A percentile compares a stretch with the other conserved stretches of the same genome.
phyloP scores from a whole-genome alignment of 2,888 invertebrate species.

The Leptura quadrifasciata region DNA sequence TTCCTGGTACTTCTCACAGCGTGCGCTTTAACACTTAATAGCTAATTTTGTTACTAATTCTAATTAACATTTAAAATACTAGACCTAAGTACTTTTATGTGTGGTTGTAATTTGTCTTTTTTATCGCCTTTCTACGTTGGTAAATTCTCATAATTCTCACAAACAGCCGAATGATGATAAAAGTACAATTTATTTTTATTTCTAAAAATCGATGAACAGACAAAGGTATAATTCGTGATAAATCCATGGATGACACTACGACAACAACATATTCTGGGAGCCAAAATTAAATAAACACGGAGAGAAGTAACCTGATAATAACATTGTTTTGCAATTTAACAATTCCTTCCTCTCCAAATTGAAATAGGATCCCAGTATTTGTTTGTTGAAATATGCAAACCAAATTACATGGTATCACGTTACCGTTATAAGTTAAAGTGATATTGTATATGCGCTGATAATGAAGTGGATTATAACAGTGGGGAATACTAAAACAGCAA shows the following conservation, averaged over 20 bases:
- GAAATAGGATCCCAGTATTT: conserved; percentile 49
- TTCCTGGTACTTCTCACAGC: conserved; percentile 20
- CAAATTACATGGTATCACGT: conserved; percentile 33
- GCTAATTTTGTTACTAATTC: not conserved
- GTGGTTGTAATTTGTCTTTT: too few species aligned
- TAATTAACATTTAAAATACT: not conserved
- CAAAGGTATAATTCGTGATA: too few species aligned
- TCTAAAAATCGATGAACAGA: too few species aligned
- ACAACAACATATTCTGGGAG: too few species aligned
- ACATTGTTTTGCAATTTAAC: conserved; percentile 12
- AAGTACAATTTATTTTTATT: too few species aligned
- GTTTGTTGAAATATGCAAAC: conserved; percentile 51
- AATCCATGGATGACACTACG: too few species aligned
- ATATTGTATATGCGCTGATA: conserved; percentile 33
- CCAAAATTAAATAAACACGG: not conserved
- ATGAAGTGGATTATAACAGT: conserved; percentile 27
- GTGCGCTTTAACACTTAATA: not conserved
- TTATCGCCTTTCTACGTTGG: too few species aligned
- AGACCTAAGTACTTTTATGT: too few species aligned
- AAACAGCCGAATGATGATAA: too few species aligned
- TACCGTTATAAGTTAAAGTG: conserved; percentile 31
- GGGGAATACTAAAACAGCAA: conserved; percentile 17
- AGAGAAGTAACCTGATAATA: conserved; percentile 19
- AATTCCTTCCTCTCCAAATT: conserved; percentile 47
- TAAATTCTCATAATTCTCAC: too few species aligned